phyloP scores from a whole-genome alignment of 2,888 invertebrate species.

The Euplexia lucipara region DNA sequence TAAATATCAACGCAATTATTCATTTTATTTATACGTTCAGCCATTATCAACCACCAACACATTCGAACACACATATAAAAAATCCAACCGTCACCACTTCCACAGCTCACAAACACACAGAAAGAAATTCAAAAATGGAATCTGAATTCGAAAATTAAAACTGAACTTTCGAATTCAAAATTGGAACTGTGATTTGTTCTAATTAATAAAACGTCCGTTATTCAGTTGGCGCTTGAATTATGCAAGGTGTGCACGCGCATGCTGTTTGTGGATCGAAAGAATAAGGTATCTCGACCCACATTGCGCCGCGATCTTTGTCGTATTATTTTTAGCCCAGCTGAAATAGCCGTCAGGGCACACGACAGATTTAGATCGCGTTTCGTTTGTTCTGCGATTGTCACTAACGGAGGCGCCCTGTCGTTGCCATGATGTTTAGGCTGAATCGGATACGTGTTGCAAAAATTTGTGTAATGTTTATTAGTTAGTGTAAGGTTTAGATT shows the following conservation, averaged over 20 bases:
- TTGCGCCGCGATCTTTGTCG: constrained; percentile 78
- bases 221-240: constrained; percentile 58
- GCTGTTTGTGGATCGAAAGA: constrained; percentile 65
- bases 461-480: constrained; percentile 20
- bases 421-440: constrained; percentile 56
- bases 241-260: constrained; percentile 70
- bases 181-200: constrained; percentile 26
- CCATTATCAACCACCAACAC: constrained; percentile 55
- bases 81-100: constrained; percentile 20
- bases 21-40: constrained; percentile 46
- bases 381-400: constrained; percentile 73
- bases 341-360: constrained; percentile 85
- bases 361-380: constrained; percentile 79
- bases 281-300: constrained; percentile 85
- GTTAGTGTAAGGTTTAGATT: constrained; percentile 11
- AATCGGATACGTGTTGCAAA: constrained; percentile 52
- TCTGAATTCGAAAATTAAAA: constrained; percentile 9
- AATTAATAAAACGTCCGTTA: constrained; percentile 11
- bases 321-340: constrained; percentile 81
- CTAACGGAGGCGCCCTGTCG: constrained; percentile 70
- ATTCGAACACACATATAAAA: constrained; percentile 38
- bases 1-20: constrained; percentile 37
- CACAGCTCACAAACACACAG: constrained; percentile 24
- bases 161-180: constrained; percentile 12
- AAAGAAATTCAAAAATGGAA: constrained; percentile 32